Evolutionary conservation across 2,113 vertebrate species (phyloP), one percentile per base, ranked within the genome.

Genomic region (Irena cyanogastra): DNA sequence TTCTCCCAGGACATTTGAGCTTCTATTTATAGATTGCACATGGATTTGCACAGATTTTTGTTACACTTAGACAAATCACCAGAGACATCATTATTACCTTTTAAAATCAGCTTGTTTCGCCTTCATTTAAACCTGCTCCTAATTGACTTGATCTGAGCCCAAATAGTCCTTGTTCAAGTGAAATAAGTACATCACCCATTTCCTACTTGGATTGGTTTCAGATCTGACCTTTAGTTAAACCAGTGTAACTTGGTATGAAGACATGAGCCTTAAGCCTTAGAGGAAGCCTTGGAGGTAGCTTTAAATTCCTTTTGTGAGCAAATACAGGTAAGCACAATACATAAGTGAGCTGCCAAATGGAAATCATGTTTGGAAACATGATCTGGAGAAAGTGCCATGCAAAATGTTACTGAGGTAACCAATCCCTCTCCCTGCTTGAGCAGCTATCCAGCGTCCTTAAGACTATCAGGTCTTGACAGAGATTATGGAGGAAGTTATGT

Each of bases 31-130:
- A 45, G 77, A 60, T 89, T 93, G 53, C 45, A 82, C 70, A 18
- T 56, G 74, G 57, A 94, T 94, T 91, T 94, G 41, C 69, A 75
- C 91, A 56, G 70, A 68, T 89, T 93, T 89, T 91, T 79, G 56
- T 61, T 87, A 76, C 53, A 33, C 37, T 71, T 30, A 27, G 41
- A 60, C 22, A 68, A 87, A 92, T 84, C 83, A 57, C 56, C 16
- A 44, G 59, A 74, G 76, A 68, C 56, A 22, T 54, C 69, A 42
- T 87, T 88, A 72, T 24, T 87, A 53, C 53, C 70, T 90, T 93
- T 93, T 75, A 47, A 66, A 91, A 91, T 56, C 42, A 75, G 14
- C 56, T 83, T 94, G 17, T 84, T 96, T 95, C 56, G 28, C 31
- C 45, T 92, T 75, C 57, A 54, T 78, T 89, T 83, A 92, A 93